These are phyloP conservation scores for Perizoma flavofasciatum DNA, from an alignment of 2,888 invertebrate genomes.

Conservation along the genomic window DNA sequence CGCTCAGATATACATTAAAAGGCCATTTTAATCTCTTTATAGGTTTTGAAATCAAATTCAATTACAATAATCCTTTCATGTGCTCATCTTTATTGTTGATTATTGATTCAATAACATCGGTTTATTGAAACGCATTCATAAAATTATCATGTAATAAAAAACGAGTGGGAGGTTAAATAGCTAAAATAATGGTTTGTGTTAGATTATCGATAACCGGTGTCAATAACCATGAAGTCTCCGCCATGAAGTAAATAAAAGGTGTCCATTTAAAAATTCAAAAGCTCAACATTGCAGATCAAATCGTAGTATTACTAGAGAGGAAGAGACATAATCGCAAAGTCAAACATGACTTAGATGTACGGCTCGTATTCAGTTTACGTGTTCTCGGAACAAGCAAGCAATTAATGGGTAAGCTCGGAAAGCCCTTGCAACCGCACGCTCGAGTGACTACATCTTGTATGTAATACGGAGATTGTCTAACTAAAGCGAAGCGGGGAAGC, in stretches of 20 bases:
- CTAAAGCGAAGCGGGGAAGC: slow-evolving; percentile 50
- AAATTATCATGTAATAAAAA: slow-evolving; percentile 5
- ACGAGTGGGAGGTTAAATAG: background rate
- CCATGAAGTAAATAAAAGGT: too few species aligned
- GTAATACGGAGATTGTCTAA: slow-evolving; percentile 60
- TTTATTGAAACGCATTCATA: slow-evolving; percentile 16
- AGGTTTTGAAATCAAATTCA: slow-evolving; percentile 60
- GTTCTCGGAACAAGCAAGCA: slow-evolving; percentile 41
- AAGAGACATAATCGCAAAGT: slow-evolving; percentile 29
- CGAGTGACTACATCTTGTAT: slow-evolving; percentile 56
- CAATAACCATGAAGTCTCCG: background rate
- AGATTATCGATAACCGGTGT: background rate
- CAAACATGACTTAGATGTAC: slow-evolving; percentile 33
- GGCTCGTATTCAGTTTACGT: slow-evolving; percentile 36
- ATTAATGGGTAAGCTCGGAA: slow-evolving; percentile 61
- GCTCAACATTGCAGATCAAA: slow-evolving; percentile 7
- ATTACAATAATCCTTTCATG: slow-evolving; percentile 54
- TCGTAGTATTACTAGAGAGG: slow-evolving; percentile 19
- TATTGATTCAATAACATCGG: slow-evolving; percentile 19
- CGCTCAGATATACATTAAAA: slow-evolving; percentile 57
- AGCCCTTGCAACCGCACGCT: slow-evolving; percentile 59
- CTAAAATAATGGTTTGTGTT: background rate
- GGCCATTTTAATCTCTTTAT: slow-evolving; percentile 61
- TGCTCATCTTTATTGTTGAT: slow-evolving; percentile 28
- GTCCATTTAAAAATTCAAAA: too few species aligned